phyloP scores from a whole-genome alignment of 2,888 invertebrate genomes.

The Dione vanillae region DNA sequence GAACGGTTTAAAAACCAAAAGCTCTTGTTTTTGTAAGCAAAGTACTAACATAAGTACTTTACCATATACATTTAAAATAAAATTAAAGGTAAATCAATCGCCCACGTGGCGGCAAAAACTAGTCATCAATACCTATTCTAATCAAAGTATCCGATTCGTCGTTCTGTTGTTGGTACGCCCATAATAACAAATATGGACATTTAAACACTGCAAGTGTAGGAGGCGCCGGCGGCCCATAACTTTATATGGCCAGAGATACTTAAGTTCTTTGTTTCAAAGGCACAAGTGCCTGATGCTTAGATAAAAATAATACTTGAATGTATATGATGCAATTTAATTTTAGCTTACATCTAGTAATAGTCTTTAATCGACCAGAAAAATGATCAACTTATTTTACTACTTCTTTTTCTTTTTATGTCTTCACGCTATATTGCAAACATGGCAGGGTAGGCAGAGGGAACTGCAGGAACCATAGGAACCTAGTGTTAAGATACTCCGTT shows the following conservation, averaged over 20 bases:
- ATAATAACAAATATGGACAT: constrained; percentile 79
- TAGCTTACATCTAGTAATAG: neutral
- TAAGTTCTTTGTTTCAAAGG: constrained; percentile 38
- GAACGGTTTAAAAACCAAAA: neutral
- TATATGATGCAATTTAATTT: neutral
- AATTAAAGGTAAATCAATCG: constrained; percentile 80
- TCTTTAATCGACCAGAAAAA: no score
- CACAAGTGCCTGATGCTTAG: constrained; percentile 23
- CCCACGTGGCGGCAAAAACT: constrained; percentile 69
- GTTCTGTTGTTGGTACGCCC: constrained; percentile 68
- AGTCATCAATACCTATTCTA: constrained; percentile 70
- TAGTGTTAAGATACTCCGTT: no score
- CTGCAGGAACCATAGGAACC: no score
- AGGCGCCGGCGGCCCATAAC: constrained; percentile 68
- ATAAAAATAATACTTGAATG: constrained; percentile 16
- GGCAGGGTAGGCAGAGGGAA: no score
- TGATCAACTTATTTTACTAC: no score
- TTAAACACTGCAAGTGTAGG: constrained; percentile 71
- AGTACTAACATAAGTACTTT: constrained; percentile 57
- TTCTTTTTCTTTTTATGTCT: no score
- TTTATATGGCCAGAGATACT: constrained; percentile 60
- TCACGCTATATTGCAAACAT: no score
- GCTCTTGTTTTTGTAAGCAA: constrained; percentile 51
- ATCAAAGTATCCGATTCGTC: constrained; percentile 80
- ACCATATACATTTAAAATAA: constrained; percentile 75